A percentile compares a stretch with the other conserved stretches of the same genome.
These are phyloP conservation scores for Garrulus glandarius DNA, from an alignment of 2,797 vertebrate genomes.

Conservation along the genomic window DNA sequence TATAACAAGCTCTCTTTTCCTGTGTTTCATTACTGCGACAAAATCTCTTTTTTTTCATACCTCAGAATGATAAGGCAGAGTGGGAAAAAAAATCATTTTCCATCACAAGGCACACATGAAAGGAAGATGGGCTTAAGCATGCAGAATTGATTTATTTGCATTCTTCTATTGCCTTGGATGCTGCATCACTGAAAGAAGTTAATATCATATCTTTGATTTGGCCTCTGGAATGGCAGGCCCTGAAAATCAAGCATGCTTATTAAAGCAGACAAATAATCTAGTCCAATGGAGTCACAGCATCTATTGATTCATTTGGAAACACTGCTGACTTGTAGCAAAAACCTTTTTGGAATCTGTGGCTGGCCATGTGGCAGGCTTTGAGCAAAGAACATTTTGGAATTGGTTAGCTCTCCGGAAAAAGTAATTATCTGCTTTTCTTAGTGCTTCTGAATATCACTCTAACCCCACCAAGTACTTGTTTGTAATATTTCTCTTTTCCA, in stretches of 20 bases:
- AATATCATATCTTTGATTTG: conserved; percentile 69
- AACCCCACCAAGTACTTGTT: not conserved
- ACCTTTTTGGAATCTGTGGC: conserved; percentile 21
- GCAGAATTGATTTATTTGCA: conserved; percentile 75
- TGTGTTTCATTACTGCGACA: conserved; percentile 70
- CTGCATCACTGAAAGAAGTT: conserved; percentile 64
- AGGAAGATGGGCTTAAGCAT: conserved; percentile 64
- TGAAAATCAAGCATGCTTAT: conserved; percentile 69
- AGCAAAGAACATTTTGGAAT: conserved; percentile 8
- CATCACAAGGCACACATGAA: conserved; percentile 34
- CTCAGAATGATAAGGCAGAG: conserved; percentile 60
- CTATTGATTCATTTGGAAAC: conserved; percentile 48
- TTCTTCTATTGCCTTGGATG: conserved; percentile 60
- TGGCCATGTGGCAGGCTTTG: conserved; percentile 30
- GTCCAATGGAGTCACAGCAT: not conserved
- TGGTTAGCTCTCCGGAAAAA: not conserved
- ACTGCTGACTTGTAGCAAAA: conserved; percentile 15
- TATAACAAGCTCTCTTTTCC: conserved; percentile 69
- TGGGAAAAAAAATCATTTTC: conserved; percentile 40
- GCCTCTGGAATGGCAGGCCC: conserved; percentile 50
- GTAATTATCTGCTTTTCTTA: not conserved
- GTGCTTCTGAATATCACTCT: not conserved
- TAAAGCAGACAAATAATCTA: conserved; percentile 24
- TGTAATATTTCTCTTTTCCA: not conserved
- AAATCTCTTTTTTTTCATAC: conserved; percentile 69